Conservation (phyloP, 2,888 invertebrate species). For the Mesodorylaimus sp. region DNA sequence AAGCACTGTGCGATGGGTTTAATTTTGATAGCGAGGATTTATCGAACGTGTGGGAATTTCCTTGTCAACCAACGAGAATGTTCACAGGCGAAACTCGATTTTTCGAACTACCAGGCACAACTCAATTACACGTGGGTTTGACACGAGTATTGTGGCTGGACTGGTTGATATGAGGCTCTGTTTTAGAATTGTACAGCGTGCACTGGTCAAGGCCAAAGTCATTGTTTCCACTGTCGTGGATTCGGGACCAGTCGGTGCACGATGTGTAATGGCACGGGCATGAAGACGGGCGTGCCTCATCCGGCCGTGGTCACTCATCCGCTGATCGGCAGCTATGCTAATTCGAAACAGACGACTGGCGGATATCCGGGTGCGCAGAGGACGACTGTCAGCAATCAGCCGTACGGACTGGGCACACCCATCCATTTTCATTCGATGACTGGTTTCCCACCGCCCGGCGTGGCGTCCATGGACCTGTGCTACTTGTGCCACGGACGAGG, state of each 20-base stretch:
- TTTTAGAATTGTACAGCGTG: slow-evolving; percentile 19
- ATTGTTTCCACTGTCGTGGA: slow-evolving; percentile 28
- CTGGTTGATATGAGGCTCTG: background rate
- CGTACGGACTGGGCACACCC: slow-evolving; percentile 26
- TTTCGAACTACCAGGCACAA: slow-evolving; percentile 10
- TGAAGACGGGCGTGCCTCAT: slow-evolving; percentile 30
- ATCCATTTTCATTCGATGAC: slow-evolving; percentile 28
- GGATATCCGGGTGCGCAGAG: background rate
- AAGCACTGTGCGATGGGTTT: background rate
- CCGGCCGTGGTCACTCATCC: slow-evolving; percentile 30
- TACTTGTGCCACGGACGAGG: slow-evolving; percentile 22
- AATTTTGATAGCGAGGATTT: slow-evolving; percentile 16
- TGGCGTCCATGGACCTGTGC: slow-evolving; percentile 26
- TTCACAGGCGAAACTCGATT: slow-evolving; percentile 7
- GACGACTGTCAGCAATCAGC: slow-evolving; percentile 11
- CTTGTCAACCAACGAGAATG: slow-evolving; percentile 5
- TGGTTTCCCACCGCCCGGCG: slow-evolving; percentile 28
- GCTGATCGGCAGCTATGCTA: slow-evolving; percentile 26
- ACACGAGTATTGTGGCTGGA: background rate
- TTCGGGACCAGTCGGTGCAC: slow-evolving; percentile 25
- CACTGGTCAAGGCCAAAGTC: slow-evolving; percentile 21
- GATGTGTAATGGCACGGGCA: slow-evolving; percentile 29
- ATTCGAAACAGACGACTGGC: slow-evolving; percentile 14
- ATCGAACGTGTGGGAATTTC: slow-evolving; percentile 15
- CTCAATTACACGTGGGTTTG: background rate